Base-by-base conservation (phyloP, 2,797 vertebrate species). In the Sebastes oblongus region DNA sequence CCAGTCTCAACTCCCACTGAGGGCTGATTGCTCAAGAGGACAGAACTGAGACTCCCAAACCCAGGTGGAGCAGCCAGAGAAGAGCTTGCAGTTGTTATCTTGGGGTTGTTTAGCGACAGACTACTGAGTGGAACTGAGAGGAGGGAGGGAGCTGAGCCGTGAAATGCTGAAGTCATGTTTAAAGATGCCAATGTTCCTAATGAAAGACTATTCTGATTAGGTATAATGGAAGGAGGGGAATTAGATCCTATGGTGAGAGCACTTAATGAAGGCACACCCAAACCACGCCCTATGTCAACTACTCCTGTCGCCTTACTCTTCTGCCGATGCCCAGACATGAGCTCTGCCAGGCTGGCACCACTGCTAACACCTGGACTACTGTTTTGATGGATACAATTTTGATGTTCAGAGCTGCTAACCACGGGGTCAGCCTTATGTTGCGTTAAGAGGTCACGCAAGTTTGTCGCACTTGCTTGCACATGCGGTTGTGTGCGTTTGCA, bases 91-190 rank as follows among this genome's bases (percentile, higher is more conserved):
- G 86, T 24, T 70, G 88, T 60, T 75, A 73, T 73, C 39, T 76
- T 91, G 39, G 85, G 54, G 13, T 88, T 92, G 88, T 91, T 95
- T 72, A 97, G 81, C 11, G 91, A 90, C 29, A 94, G 80, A 82
- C 91, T 94, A 86, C 94, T 90, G 82, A 96, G 91, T 67, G 95
- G 91, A 75, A 77, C 90, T 42, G 91, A 86, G 85, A 96, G 87
- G 58, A 83, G 82, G 5, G 89, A 84, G 78, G 93, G 78, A 73
- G 87, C n/a, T 79, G 89, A 70, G 46, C 74, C 72, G 0, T 82
- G 71, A 66, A 84, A 69, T 24, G 75, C 27, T 56, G 91, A 83
- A 24, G 84, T 68, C 3, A 83, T 83, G 20, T 86, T 90, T 77
- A 92, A 86, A 76, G 91, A 91, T 1, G 89, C 86, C 62, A 95